A percentile compares a stretch with the other conserved stretches of the same genome.
Evolutionary conservation across 2,888 invertebrate species (phyloP).

Genomic region (Tipula confusa): DNA sequence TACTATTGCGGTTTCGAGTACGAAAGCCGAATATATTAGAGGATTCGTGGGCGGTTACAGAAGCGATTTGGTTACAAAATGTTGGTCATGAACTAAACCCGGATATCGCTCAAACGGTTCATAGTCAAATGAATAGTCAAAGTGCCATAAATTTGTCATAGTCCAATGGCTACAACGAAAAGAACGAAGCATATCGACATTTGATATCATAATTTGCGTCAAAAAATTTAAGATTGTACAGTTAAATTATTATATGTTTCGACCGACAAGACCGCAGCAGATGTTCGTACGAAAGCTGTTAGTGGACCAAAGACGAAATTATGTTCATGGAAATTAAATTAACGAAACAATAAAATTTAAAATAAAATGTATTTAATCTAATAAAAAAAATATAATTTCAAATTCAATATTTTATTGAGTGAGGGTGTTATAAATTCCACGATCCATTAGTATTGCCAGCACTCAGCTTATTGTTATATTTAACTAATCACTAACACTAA

Average conservation of each 20-base stretch:
- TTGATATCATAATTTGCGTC: neutral
- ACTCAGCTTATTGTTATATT: no score
- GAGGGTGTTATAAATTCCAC: no score
- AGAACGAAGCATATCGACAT: neutral
- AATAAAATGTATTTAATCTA: neutral
- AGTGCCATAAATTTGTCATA: neutral
- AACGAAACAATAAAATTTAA: neutral
- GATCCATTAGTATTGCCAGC: no score
- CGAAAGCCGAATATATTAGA: neutral
- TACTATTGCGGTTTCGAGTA: neutral
- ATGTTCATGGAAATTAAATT: neutral
- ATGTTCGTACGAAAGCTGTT: neutral
- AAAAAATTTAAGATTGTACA: neutral
- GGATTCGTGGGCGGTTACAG: neutral
- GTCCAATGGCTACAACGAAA: neutral
- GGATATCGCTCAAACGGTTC: neutral
- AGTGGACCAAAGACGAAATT: neutral
- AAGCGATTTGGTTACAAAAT: neutral
- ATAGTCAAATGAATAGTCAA: neutral
- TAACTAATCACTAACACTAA: no score
- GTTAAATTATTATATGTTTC: neutral
- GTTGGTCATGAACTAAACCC: neutral
- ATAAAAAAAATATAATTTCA: no score
- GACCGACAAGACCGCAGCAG: neutral
- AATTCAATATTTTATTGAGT: no score